A percentile compares a stretch with the other conserved stretches of the same genome.
phyloP scores from a whole-genome alignment of 2,888 invertebrate species.

The Trichopoda pennipes region DNA sequence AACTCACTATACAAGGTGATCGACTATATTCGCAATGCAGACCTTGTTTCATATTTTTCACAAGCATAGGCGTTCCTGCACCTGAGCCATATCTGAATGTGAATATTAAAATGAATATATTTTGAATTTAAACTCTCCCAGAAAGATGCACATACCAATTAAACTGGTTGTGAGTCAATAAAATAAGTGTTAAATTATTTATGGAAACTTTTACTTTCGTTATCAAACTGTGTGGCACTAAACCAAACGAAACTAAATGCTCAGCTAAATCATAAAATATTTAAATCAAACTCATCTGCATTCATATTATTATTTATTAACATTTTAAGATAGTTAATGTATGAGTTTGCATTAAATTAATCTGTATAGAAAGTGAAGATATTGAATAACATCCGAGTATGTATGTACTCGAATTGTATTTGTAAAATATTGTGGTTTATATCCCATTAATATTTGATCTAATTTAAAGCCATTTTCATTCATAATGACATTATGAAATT shows the following conservation, averaged over 20 bases:
- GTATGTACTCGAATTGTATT: no score
- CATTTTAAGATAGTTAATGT: not conserved
- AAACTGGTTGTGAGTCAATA: no score
- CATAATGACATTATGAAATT: constrained; percentile 45
- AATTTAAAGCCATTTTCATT: constrained; percentile 34
- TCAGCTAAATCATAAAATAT: not conserved
- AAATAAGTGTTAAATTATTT: no score
- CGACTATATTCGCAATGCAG: no score
- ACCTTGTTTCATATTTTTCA: no score
- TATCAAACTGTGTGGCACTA: not conserved
- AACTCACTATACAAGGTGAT: no score
- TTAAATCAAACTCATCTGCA: not conserved
- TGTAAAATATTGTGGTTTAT: not conserved
- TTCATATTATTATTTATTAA: constrained; percentile 7
- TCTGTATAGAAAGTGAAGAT: not conserved
- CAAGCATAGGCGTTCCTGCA: no score
- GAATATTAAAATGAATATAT: no score
- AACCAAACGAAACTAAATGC: constrained; percentile 2
- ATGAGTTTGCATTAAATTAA: not conserved
- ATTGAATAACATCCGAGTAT: no score
- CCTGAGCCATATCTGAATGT: no score
- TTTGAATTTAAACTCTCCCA: no score
- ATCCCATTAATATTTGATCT: constrained; percentile 25
- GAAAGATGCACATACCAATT: no score
- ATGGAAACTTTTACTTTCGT: not conserved